A percentile compares a stretch with the other conserved stretches of the same genome.
Evolutionary conservation across 2,888 invertebrate genomes (phyloP).

Genomic region (Zygogramma bicolorata): DNA sequence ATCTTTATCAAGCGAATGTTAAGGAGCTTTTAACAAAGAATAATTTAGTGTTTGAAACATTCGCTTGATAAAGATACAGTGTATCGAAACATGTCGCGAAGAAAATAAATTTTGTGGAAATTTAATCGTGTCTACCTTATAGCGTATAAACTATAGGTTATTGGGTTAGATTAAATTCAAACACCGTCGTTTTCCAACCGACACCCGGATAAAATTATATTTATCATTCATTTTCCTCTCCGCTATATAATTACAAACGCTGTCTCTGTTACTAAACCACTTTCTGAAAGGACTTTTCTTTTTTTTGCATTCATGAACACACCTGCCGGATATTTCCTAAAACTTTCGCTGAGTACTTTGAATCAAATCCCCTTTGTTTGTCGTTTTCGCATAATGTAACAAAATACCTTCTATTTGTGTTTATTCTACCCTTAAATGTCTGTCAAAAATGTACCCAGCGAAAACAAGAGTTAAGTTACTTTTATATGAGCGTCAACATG

Average conservation of each 20-base stretch:
- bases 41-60: too few relatives aligned
- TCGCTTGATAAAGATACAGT: too few relatives aligned
- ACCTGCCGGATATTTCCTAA: conserved; percentile 11
- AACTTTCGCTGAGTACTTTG: background rate
- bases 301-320: background rate
- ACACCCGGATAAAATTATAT: background rate
- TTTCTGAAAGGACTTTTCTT: background rate
- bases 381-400: background rate
- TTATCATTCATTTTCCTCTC: background rate
- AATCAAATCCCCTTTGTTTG: background rate
- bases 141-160: conserved; percentile 5
- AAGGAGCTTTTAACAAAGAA: too few relatives aligned
- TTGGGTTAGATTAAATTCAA: background rate
- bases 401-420: conserved; percentile 11
- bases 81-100: too few relatives aligned
- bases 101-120: too few relatives aligned
- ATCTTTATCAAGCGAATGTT: too few relatives aligned
- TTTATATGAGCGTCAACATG: background rate
- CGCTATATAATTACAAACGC: background rate
- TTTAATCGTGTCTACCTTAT: too few relatives aligned
- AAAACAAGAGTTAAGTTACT: conserved; percentile 13
- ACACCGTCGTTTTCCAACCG: background rate
- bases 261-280: background rate
- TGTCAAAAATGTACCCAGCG: conserved; percentile 4
- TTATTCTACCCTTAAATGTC: background rate